phyloP scores from a whole-genome alignment of 2,797 vertebrate species.

The Mus caroli region DNA sequence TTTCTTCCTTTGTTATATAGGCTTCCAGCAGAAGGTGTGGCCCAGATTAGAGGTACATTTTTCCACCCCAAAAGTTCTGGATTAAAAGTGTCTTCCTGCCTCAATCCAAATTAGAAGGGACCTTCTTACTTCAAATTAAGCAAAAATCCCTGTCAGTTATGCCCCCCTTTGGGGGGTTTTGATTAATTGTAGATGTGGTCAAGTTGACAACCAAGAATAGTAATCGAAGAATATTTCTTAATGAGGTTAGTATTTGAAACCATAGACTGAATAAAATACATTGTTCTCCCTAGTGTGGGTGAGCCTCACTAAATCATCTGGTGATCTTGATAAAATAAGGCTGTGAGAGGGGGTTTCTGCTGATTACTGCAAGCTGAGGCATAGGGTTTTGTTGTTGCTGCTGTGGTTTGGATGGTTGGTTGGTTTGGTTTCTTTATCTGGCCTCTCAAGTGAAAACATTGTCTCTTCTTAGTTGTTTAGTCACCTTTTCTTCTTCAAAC shows the following conservation, averaged over 20 bases:
- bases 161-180: background rate
- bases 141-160: background rate
- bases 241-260: background rate
- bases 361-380: background rate
- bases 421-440: background rate
- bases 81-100: background rate
- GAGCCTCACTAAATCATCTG: background rate
- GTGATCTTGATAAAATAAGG: background rate
- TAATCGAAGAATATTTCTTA: background rate
- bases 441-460: background rate
- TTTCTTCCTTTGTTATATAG: background rate
- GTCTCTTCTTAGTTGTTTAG: background rate
- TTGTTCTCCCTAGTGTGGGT: background rate
- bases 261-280: background rate
- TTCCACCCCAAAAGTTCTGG: background rate
- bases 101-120: background rate
- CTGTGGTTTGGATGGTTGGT: background rate
- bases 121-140: background rate
- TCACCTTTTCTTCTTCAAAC: background rate
- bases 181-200: background rate
- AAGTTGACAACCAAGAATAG: background rate
- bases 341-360: background rate
- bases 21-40: background rate
- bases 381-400: background rate
- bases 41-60: background rate